These are phyloP conservation scores for Pelagia noctiluca DNA, from an alignment of 30 jellyfish, hydroid and myxozoan genomes.

Conservation along the genomic window DNA sequence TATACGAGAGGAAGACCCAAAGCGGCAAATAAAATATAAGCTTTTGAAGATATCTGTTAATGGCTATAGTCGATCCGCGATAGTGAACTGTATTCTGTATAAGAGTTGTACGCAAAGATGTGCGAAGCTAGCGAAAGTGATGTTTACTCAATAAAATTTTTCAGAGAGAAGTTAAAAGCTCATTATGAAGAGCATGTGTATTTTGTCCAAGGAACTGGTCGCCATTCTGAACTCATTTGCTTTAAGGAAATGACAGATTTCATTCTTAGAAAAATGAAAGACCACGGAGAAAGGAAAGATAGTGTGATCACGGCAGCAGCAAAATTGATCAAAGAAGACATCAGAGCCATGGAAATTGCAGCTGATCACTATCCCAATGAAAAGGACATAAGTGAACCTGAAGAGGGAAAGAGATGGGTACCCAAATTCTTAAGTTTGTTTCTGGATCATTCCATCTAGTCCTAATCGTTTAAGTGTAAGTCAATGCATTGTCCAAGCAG, in stretches of 20 bases:
- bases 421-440: conserved; percentile 25
- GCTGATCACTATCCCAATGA: conserved; percentile 28
- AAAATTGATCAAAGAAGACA: conserved; percentile 47
- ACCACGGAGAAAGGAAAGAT: conserved; percentile 23
- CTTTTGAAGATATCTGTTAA: conserved; percentile 27
- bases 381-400: conserved; percentile 20
- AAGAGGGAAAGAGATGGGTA: conserved; percentile 31
- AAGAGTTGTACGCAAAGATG: conserved; percentile 26
- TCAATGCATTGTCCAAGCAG: conserved; percentile 16
- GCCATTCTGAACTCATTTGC: conserved; percentile 31
- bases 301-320: conserved; percentile 54
- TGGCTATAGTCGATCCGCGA: conserved; percentile 65
- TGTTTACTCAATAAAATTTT: conserved; percentile 14
- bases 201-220: conserved; percentile 49
- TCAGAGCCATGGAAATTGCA: conserved; percentile 18
- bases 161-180: conserved; percentile 25
- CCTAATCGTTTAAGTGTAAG: conserved; percentile 24
- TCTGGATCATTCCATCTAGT: conserved; percentile 20
- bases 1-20: conserved; percentile 45
- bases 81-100: conserved; percentile 43
- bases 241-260: conserved; percentile 68
- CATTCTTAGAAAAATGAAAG: conserved; percentile 16
- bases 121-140: conserved; percentile 1
- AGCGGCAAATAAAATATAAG: conserved; percentile 20
- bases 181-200: conserved; percentile 50